A percentile compares a stretch with the other conserved stretches of the same genome.
Evolutionary conservation across 2,797 vertebrate species (phyloP).

Genomic region (Graptemys geographica): DNA sequence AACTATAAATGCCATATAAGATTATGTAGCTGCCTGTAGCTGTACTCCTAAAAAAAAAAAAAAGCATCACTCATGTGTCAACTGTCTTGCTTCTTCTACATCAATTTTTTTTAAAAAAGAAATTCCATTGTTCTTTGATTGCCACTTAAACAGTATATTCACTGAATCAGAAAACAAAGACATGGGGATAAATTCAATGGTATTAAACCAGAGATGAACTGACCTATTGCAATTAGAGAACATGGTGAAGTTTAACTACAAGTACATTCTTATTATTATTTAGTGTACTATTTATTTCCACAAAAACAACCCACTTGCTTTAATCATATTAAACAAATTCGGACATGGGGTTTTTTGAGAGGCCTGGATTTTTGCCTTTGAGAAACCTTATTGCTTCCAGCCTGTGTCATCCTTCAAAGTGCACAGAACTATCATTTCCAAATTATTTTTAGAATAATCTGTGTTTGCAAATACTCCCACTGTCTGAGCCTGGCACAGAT

Average conservation of each 20-base stretch:
- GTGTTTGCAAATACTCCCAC: constrained; percentile 37
- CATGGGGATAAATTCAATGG: fast-evolving
- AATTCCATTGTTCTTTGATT: background rate
- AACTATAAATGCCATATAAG: background rate
- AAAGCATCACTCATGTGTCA: background rate
- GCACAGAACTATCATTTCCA: constrained; percentile 10
- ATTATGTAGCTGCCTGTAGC: background rate
- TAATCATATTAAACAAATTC: background rate
- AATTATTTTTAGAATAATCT: constrained; percentile 63
- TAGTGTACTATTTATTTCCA: background rate
- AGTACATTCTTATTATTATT: background rate
- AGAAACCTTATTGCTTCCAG: background rate
- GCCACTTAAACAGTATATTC: background rate
- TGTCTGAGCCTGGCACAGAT: constrained; percentile 1
- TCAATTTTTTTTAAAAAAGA: no score
- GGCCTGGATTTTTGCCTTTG: background rate
- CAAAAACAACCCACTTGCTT: background rate
- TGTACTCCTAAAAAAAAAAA: background rate
- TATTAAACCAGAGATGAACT: background rate
- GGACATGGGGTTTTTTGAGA: background rate
- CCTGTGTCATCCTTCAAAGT: background rate
- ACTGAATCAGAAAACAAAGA: background rate
- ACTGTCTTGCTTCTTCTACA: background rate
- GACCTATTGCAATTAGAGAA: background rate
- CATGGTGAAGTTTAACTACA: background rate